Conservation (phyloP, 2,888 invertebrate genomes). For the Malachius bipustulatus region DNA sequence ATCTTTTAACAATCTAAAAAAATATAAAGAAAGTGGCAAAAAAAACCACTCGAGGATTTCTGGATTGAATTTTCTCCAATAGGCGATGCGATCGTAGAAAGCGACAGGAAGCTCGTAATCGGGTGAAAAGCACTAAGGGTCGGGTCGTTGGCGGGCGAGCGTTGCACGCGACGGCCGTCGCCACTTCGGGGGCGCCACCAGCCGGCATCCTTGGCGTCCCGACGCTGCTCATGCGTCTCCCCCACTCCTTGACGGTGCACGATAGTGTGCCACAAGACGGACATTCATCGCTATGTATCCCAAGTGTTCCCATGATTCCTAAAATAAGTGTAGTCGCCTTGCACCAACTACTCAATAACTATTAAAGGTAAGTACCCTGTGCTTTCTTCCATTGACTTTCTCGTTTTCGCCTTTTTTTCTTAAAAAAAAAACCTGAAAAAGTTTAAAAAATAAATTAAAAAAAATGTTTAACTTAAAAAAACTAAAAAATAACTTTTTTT, state of each 20-base stretch:
- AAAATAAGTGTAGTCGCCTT: constrained; percentile 37
- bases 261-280: constrained; percentile 39
- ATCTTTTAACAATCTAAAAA: no score
- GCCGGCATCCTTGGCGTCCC: constrained; percentile 38
- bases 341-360: constrained; percentile 34
- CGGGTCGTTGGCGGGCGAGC: no score
- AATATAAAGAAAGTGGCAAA: no score
- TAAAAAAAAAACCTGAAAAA: constrained; percentile 12
- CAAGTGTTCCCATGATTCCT: constrained; percentile 39
- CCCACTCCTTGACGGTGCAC: constrained; percentile 38
- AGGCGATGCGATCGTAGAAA: no score
- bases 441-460: no score
- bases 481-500: no score
- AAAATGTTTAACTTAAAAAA: no score
- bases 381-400: constrained; percentile 14
- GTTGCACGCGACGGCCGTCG: constrained; percentile 18
- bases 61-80: no score
- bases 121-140: no score
- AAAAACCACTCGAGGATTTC: no score
- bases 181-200: constrained; percentile 34
- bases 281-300: constrained; percentile 41
- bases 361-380: constrained; percentile 31
- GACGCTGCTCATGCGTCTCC: constrained; percentile 39
- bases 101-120: no score
- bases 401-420: constrained; percentile 7